Evolutionary conservation across 2,888 invertebrate species (phyloP).

Genomic region (Byasa hedistus): DNA sequence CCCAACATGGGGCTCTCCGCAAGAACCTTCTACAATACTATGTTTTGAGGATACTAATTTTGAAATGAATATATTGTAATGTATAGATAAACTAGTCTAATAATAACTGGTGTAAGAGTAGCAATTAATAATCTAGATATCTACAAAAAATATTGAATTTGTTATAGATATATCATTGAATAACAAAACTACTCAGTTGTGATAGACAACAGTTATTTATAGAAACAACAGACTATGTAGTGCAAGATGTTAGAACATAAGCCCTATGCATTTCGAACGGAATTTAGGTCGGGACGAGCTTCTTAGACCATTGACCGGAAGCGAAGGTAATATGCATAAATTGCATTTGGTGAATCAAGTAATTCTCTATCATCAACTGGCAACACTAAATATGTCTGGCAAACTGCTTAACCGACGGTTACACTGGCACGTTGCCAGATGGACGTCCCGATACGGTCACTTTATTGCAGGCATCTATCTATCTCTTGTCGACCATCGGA

Average conservation of each 20-base stretch:
- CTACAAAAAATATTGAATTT: too few relatives aligned
- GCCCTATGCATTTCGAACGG: conserved; percentile 15
- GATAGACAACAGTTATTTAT: too few relatives aligned
- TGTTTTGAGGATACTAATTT: too few relatives aligned
- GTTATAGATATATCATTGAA: too few relatives aligned
- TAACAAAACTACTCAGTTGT: too few relatives aligned
- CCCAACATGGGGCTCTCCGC: too few relatives aligned
- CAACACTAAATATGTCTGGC: conserved; percentile 31
- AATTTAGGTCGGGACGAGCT: conserved; percentile 16
- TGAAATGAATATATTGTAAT: too few relatives aligned
- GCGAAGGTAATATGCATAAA: conserved; percentile 9
- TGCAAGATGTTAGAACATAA: conserved; percentile 7
- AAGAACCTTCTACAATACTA: too few relatives aligned
- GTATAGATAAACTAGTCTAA: too few relatives aligned
- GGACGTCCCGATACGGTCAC: conserved; percentile 45
- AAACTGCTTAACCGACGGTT: conserved; percentile 25
- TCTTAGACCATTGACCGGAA: conserved; percentile 13
- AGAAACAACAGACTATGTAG: background rate
- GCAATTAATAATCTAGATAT: too few relatives aligned
- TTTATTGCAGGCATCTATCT: conserved; percentile 51
- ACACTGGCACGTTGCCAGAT: conserved; percentile 50
- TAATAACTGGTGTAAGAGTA: too few relatives aligned
- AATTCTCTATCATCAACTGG: conserved; percentile 31
- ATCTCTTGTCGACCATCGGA: conserved; percentile 39
- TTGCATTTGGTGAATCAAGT: conserved; percentile 29